Percentiles rank a stretch among this genome's conserved stretches.
phyloP scores from a whole-genome alignment of 2,113 vertebrate genomes.

The Harpagus bidentatus region DNA sequence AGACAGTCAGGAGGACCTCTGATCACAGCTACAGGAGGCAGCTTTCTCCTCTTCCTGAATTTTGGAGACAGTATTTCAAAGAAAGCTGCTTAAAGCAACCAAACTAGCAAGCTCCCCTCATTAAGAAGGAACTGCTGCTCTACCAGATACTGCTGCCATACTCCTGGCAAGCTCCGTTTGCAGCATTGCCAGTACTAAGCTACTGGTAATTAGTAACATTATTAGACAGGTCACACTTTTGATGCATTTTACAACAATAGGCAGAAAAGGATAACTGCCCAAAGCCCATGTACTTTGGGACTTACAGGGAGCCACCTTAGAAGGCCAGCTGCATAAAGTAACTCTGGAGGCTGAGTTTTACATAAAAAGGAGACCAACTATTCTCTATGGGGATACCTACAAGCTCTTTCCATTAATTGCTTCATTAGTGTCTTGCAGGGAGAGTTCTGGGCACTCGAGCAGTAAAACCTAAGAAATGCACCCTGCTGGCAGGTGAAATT shows the following conservation, averaged over 20 bases:
- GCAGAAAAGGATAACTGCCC: background rate
- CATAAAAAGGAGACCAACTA: background rate
- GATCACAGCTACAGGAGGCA: background rate
- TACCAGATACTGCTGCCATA: background rate
- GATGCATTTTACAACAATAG: background rate
- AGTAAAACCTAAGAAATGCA: background rate
- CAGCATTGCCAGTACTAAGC: background rate
- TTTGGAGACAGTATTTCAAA: background rate
- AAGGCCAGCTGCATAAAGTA: background rate
- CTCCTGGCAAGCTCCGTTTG: background rate
- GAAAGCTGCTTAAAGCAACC: background rate
- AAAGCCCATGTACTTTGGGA: background rate
- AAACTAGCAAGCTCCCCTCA: background rate
- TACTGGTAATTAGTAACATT: background rate
- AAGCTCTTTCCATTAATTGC: background rate
- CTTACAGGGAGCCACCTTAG: background rate
- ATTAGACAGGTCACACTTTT: background rate
- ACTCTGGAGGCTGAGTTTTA: background rate
- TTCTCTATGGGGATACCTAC: background rate
- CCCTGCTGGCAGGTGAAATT: conserved; percentile 12
- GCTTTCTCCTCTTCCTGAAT: background rate
- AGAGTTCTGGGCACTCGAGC: background rate
- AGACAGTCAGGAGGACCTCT: background rate
- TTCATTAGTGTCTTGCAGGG: background rate
- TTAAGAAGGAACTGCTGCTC: background rate